Conservation (phyloP, 1,140 invertebrate species). For the Parapsyche elsis region DNA sequence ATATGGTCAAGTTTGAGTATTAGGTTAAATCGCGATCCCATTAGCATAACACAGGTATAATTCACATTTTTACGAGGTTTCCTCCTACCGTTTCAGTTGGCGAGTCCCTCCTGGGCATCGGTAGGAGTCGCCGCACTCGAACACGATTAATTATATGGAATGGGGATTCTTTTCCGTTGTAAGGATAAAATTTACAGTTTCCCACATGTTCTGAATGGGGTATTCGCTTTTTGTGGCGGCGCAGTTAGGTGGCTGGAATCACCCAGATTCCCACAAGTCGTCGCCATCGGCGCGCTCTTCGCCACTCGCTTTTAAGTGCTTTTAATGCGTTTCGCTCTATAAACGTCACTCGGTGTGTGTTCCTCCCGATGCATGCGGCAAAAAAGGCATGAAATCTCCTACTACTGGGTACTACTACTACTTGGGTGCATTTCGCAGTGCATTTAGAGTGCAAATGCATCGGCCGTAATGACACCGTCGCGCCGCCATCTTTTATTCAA, state of each 20-base stretch:
- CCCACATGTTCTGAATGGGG: not conserved
- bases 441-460: slow-evolving; percentile 52
- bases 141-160: slow-evolving; percentile 7
- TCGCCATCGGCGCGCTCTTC: slow-evolving; percentile 24
- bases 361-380: slow-evolving; percentile 18
- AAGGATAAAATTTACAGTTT: slow-evolving; percentile 29
- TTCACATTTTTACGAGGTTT: too few species aligned
- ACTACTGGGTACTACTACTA: too few species aligned
- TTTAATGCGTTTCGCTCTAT: slow-evolving; percentile 49
- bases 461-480: slow-evolving; percentile 35
- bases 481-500: slow-evolving; percentile 54
- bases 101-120: not conserved
- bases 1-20: too few species aligned
- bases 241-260: slow-evolving; percentile 43
- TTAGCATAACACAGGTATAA: too few species aligned
- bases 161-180: not conserved
- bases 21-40: too few species aligned
- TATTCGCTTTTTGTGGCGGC: slow-evolving; percentile 25
- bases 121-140: not conserved
- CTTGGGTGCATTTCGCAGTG: not conserved
- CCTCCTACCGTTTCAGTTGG: not conserved
- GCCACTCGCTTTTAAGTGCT: slow-evolving; percentile 38
- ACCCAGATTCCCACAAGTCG: slow-evolving; percentile 50
- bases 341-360: slow-evolving; percentile 52
- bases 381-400: slow-evolving; percentile 20